Evolutionary conservation across 2,888 invertebrate genomes (phyloP).

Genomic region (Tanaodytes sp.): DNA sequence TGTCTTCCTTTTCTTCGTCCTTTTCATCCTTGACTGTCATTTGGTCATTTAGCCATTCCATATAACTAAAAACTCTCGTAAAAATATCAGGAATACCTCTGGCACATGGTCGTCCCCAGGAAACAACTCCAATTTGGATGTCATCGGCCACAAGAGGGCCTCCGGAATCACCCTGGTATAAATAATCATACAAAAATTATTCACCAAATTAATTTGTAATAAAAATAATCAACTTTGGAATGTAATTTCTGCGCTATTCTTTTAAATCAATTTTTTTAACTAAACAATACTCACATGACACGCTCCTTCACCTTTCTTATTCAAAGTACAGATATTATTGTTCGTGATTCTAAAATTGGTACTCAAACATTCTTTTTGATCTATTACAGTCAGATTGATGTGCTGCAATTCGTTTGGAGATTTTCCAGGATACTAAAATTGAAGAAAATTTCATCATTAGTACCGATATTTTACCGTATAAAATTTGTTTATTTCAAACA

Average conservation of each 20-base stretch:
- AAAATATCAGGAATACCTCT: conserved; percentile 72
- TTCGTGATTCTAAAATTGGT: conserved; percentile 74
- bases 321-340: conserved; percentile 77
- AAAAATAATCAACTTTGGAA: conserved; percentile 11
- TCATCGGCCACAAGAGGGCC: conserved; percentile 68
- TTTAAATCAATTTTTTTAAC: no score
- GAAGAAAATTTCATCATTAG: no score
- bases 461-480: no score
- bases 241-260: no score
- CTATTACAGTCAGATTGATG: conserved; percentile 74
- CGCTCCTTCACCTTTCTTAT: conserved; percentile 77
- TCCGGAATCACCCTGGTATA: conserved; percentile 70
- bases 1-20: no score
- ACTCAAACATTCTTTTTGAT: conserved; percentile 73
- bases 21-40: no score
- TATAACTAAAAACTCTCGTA: conserved; percentile 71
- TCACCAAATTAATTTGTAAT: not conserved
- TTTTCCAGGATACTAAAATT: conserved; percentile 75
- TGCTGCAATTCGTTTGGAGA: conserved; percentile 76
- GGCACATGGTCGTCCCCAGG: conserved; percentile 74
- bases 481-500: no score
- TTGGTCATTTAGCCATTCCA: conserved; percentile 67
- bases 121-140: conserved; percentile 72
- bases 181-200: no score
- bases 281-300: conserved; percentile 75